Evolutionary conservation across 1,140 invertebrate genomes (phyloP).

Genomic region (Hirudo medicinalis): DNA sequence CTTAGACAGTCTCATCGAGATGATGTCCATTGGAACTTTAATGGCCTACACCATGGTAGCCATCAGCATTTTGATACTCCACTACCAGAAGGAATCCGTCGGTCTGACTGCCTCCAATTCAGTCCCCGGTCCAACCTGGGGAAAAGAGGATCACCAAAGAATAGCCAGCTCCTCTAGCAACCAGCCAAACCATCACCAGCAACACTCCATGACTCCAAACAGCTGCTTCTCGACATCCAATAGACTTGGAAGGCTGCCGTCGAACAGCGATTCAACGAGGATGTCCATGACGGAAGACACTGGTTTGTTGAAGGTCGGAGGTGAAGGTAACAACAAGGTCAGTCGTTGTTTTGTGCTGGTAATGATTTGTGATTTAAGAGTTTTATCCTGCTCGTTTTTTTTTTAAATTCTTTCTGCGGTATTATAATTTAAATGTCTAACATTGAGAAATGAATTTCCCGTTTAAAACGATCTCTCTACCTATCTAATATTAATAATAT

Average conservation of each 20-base stretch:
- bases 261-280: not conserved
- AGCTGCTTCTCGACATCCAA: not conserved
- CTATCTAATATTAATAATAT: too few relatives aligned
- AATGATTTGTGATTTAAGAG: too few relatives aligned
- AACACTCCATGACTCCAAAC: too few relatives aligned
- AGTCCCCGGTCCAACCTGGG: not conserved
- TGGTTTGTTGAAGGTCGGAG: conserved; percentile 6
- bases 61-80: conserved; percentile 66
- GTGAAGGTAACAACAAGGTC: conserved; percentile 2
- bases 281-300: conserved; percentile 12
- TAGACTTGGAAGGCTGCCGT: not conserved
- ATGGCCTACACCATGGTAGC: conserved; percentile 75
- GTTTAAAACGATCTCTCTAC: too few relatives aligned
- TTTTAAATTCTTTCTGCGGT: too few relatives aligned
- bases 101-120: conserved; percentile 12
- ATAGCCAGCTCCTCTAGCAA: not conserved
- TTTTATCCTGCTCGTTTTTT: too few relatives aligned
- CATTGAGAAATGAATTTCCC: too few relatives aligned
- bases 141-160: not conserved
- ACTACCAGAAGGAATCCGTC: conserved; percentile 21
- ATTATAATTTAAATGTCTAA: too few relatives aligned
- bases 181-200: not conserved
- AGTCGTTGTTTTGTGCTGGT: too few relatives aligned
- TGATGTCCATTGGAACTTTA: conserved; percentile 76
- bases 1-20: conserved; percentile 65